These are phyloP conservation scores for Drosophila rhopaloa DNA, from an alignment of 1,140 invertebrate genomes.

Conservation along the genomic window DNA sequence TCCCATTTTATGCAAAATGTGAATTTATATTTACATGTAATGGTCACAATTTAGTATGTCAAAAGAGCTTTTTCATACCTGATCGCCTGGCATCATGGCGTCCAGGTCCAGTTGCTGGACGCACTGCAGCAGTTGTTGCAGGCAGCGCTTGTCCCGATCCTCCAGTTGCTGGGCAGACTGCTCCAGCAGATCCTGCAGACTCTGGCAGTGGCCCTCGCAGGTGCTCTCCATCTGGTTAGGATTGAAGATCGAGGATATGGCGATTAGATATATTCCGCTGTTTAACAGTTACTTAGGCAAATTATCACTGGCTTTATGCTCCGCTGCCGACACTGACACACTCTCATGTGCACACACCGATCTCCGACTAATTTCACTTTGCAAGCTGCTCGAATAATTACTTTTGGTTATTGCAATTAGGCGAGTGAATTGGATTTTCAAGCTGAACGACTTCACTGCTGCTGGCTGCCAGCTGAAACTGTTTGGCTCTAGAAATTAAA, in stretches of 20 bases:
- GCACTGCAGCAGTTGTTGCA: constrained; percentile 86
- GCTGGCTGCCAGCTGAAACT: constrained; percentile 22
- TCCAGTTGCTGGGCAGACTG: constrained; percentile 55
- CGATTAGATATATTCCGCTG: constrained; percentile 1
- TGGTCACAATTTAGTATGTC: no score
- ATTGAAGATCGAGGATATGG: constrained; percentile 9
- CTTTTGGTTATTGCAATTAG: constrained; percentile 68
- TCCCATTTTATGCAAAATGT: no score
- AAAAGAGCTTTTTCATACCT: constrained; percentile 18
- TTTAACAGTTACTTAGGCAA: constrained; percentile 23
- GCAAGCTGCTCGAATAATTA: constrained; percentile 48
- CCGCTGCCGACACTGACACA: constrained; percentile 21
- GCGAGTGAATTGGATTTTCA: constrained; percentile 74
- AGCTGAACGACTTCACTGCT: constrained; percentile 68
- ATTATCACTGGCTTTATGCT: constrained; percentile 49
- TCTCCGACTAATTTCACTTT: constrained; percentile 64
- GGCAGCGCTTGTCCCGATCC: constrained; percentile 86
- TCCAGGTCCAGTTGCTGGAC: constrained; percentile 86
- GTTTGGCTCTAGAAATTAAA: constrained; percentile 70
- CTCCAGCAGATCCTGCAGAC: constrained; percentile 61
- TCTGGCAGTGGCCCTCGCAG: constrained; percentile 73
- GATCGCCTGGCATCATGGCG: constrained; percentile 57
- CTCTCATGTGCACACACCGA: constrained; percentile 46
- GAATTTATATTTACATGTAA: no score
- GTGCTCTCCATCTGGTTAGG: constrained; percentile 62